Base-by-base conservation (phyloP, 35 echinoderm and acorn worm genomes). In the Eucidaris tribuloides region DNA sequence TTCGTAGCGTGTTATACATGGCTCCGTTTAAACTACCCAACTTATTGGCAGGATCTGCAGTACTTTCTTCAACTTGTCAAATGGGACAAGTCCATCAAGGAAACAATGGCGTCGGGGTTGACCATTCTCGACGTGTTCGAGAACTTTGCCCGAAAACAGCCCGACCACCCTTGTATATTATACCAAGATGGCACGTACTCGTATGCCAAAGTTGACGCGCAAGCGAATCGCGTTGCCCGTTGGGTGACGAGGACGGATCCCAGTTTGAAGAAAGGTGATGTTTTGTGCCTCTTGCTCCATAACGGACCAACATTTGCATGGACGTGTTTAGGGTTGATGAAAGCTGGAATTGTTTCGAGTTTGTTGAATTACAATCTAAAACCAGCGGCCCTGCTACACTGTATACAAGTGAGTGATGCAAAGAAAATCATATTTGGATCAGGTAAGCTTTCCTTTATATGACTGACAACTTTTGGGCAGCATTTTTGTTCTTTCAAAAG, bases 11-110 rank as follows among this genome's bases (percentile, higher is more conserved):
- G 34, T 22, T 74, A 44, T 25, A n/a, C 17, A n/a, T 74, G 68
- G 68, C 68, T 74, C 35, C 68, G 68, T 17, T 42, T 74, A 33
- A 74, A 74, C 68, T 74, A 74, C 68, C 0, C 68, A 23, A 74
- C 25, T 22, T 74, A 40, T 33, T 74, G 34, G 34, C 24, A 36
- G 9, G 68, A 74, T 22, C 11, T 74, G 18, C 14, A 35, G 36
- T 74, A 74, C 68, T 74, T 74, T 32, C 28, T 7, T 14, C 38
- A 74, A 22, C 40, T 74, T 7, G 40, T 74, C 9, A 42, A 43
- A 74, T 74, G 68, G 68, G 41, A 42, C n/a, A 2, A 13, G 5
- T 74, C 68, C 1, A 74, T 74, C 5, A 38, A 74, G 68, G 37
- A 74, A 19, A 74, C 38, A 36, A 74, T 74, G 68, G 44, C 2